Evolutionary conservation across 1,140 invertebrate genomes (phyloP).

Genomic region (Euura saliciscinereae): DNA sequence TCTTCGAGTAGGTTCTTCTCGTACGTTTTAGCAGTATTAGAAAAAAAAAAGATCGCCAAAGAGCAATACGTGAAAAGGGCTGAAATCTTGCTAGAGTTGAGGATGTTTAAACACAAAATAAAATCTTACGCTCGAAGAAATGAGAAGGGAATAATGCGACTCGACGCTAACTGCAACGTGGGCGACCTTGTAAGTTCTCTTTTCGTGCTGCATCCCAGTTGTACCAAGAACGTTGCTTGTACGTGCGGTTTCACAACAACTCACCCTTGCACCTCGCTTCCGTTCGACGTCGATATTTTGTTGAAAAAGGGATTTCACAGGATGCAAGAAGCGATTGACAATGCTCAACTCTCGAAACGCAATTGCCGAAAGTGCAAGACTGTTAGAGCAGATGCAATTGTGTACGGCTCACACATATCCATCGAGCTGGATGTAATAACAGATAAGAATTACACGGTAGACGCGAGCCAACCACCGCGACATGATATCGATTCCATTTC

Average conservation of each 20-base stretch:
- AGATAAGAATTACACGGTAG: slow-evolving; percentile 8
- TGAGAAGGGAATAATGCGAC: slow-evolving; percentile 2
- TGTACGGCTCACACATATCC: slow-evolving; percentile 19
- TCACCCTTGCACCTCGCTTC: background rate
- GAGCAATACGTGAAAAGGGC: background rate
- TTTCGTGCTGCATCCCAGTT: slow-evolving; percentile 12
- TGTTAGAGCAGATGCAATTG: slow-evolving; percentile 10
- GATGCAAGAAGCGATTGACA: slow-evolving; percentile 22
- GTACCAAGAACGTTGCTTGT: background rate
- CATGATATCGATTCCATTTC: background rate
- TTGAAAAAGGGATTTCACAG: slow-evolving; percentile 16
- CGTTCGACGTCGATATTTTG: slow-evolving; percentile 15
- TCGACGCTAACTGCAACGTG: slow-evolving; percentile 18
- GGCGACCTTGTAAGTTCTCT: slow-evolving; percentile 12
- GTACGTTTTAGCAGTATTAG: background rate
- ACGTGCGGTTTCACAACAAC: slow-evolving; percentile 11
- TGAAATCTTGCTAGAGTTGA: background rate
- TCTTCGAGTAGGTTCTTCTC: background rate
- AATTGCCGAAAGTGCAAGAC: slow-evolving; percentile 14
- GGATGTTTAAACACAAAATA: background rate
- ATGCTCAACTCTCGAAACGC: background rate
- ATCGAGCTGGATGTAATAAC: slow-evolving; percentile 14
- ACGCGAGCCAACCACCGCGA: too few species aligned
- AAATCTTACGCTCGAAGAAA: too few species aligned
- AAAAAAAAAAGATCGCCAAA: background rate